Conservation (phyloP, 2,888 invertebrate species). For the Apamea anceps region DNA sequence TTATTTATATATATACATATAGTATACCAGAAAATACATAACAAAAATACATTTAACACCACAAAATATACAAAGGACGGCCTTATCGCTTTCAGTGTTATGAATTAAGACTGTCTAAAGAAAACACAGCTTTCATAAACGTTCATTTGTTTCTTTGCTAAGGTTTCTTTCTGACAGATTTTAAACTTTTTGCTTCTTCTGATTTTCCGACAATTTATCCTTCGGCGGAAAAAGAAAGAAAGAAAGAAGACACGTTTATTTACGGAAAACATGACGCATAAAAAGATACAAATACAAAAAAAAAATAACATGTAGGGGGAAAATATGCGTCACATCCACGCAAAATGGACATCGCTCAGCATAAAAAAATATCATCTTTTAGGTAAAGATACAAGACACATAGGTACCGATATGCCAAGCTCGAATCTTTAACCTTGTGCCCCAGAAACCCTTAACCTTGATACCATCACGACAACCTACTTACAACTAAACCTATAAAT, state of each 20-base stretch:
- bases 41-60: too few species aligned
- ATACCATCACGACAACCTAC: neutral
- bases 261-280: too few species aligned
- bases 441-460: neutral
- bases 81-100: neutral
- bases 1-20: too few species aligned
- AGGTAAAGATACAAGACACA: neutral
- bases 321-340: too few species aligned
- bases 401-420: neutral
- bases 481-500: constrained; percentile 30
- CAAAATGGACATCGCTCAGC: too few species aligned
- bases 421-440: neutral
- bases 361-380: too few species aligned
- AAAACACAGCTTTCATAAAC: neutral
- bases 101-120: neutral
- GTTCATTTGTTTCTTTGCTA: neutral
- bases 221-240: too few species aligned
- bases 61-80: too few species aligned
- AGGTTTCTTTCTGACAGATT: neutral
- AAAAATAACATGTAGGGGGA: too few species aligned
- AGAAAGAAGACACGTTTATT: too few species aligned
- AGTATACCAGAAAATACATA: too few species aligned
- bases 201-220: neutral
- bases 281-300: too few species aligned
- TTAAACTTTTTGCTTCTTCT: neutral